Conservation (phyloP, 2,797 vertebrate species). For the Myripristis jacobus region DNA sequence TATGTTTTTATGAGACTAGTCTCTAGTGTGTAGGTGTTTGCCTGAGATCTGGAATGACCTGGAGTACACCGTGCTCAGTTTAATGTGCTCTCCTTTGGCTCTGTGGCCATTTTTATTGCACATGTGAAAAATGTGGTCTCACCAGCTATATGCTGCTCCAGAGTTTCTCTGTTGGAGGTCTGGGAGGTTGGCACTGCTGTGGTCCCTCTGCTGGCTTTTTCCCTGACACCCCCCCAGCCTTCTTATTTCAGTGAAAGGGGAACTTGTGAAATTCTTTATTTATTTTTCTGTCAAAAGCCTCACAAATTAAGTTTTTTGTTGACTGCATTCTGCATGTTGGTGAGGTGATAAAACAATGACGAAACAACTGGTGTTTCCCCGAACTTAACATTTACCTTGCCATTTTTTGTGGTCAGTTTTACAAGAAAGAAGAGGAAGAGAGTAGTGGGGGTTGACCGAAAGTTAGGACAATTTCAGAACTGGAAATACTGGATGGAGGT, state of each 20-base stretch:
- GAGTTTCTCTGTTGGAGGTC: slow-evolving; percentile 30
- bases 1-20: not conserved
- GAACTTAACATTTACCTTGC: not conserved
- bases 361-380: not conserved
- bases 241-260: not conserved
- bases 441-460: not conserved
- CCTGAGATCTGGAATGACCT: not conserved
- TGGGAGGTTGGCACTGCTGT: not conserved
- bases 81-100: slow-evolving; percentile 1
- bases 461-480: slow-evolving; percentile 31
- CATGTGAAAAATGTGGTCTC: slow-evolving; percentile 55
- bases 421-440: not conserved
- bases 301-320: not conserved
- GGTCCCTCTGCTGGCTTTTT: slow-evolving; percentile 12
- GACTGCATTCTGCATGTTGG: not conserved
- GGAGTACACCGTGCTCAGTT: slow-evolving; percentile 17
- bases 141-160: slow-evolving; percentile 22
- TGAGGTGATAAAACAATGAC: not conserved
- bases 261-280: not conserved
- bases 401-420: slow-evolving; percentile 15
- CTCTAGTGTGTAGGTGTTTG: not conserved
- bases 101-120: slow-evolving; percentile 9
- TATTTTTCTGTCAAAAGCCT: too few relatives aligned
- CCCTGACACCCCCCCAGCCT: not conserved
- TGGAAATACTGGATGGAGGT: slow-evolving; percentile 36